A percentile compares a stretch with the other conserved stretches of the same genome.
These are phyloP conservation scores for Lasioglossum calceatum DNA, from an alignment of 2,888 invertebrate genomes.

Conservation along the genomic window DNA sequence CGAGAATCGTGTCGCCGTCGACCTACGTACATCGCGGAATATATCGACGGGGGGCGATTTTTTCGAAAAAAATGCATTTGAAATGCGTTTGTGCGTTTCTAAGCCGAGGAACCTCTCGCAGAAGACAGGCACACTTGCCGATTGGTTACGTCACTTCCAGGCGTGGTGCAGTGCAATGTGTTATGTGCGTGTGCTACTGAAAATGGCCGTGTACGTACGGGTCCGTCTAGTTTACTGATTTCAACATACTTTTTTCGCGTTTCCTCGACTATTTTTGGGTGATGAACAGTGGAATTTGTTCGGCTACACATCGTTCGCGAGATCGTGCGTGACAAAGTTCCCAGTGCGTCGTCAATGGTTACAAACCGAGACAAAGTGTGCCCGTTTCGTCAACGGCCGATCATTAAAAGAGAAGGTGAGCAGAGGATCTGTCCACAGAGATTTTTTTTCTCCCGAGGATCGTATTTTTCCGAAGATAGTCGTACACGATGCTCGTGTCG, in stretches of 20 bases:
- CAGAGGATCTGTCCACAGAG: conserved; percentile 57
- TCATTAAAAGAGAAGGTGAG: conserved; percentile 69
- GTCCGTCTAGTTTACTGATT: conserved; percentile 64
- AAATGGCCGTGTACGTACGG: conserved; percentile 80
- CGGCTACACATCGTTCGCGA: conserved; percentile 11
- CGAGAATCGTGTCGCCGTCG: not conserved
- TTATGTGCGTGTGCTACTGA: conserved; percentile 78
- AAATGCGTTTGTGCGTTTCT: conserved; percentile 30
- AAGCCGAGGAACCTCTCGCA: conserved; percentile 47
- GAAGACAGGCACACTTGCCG: conserved; percentile 63
- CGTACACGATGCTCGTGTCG: not conserved
- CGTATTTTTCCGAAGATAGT: conserved; percentile 4
- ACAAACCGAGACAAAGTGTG: conserved; percentile 44
- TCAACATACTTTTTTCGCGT: conserved; percentile 40
- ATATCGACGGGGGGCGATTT: conserved; percentile 4
- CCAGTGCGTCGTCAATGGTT: conserved; percentile 37
- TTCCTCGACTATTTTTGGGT: conserved; percentile 21
- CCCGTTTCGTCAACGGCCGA: conserved; percentile 56
- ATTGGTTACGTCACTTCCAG: conserved; percentile 84
- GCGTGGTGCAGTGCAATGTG: conserved; percentile 79
- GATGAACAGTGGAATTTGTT: conserved; percentile 24
- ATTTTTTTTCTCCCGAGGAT: conserved; percentile 45
- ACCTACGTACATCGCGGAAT: conserved; percentile 7
- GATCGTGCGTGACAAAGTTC: conserved; percentile 26
- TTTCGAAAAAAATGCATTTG: conserved; percentile 15